A percentile compares a stretch with the other conserved stretches of the same genome.
Evolutionary conservation across 2,113 vertebrate genomes (phyloP).

Genomic region (Nothocercus nigrocapillus): DNA sequence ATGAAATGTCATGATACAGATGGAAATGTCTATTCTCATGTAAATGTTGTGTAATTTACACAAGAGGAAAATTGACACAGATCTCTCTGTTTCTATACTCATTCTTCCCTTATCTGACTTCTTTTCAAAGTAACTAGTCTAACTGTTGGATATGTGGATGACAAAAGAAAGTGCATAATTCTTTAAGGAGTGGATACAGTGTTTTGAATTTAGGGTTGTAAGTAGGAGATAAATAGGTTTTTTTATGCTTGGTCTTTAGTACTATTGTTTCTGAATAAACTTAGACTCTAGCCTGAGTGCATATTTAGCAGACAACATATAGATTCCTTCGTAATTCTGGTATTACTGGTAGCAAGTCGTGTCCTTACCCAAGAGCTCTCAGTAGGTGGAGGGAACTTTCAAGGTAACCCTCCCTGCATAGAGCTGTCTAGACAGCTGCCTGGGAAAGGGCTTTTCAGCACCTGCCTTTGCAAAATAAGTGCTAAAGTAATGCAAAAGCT

Average conservation of each 20-base stretch:
- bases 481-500: neutral
- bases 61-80: neutral
- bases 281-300: neutral
- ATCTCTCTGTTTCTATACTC: neutral
- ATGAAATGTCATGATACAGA: neutral
- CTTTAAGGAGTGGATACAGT: neutral
- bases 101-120: neutral
- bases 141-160: accelerated
- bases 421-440: neutral
- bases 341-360: neutral
- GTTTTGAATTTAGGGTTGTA: neutral
- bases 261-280: neutral
- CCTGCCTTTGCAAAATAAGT: neutral
- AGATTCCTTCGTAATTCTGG: neutral
- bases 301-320: neutral
- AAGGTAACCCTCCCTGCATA: neutral
- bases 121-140: neutral
- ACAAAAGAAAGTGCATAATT: neutral
- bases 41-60: neutral
- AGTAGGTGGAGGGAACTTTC: too few species aligned
- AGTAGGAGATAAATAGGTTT: neutral
- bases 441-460: neutral
- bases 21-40: neutral
- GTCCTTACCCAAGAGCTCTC: neutral
- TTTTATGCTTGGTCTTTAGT: neutral